Evolutionary conservation across 2,113 vertebrate genomes (phyloP), one percentile per base, ranked within the genome.

Genomic region (Leptobrachium leishanense): DNA sequence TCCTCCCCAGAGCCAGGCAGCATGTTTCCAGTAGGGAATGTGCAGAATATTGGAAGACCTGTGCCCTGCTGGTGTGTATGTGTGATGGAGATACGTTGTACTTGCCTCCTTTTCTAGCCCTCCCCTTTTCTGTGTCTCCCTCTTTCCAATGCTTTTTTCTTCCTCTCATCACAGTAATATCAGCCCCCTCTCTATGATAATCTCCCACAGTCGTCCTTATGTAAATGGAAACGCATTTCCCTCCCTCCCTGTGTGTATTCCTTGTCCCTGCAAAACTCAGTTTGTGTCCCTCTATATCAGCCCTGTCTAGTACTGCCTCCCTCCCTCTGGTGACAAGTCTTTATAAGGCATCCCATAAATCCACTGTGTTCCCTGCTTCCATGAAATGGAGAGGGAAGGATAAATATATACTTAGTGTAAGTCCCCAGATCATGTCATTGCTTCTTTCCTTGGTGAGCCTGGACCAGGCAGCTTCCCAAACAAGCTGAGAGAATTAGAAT

Each of bases 391-490:
- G 72, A 81, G 55, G 78, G 43, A 66, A 71, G 46, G 78, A 81
- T 81, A 81, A 81, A 81, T 81, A 81, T 81, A 81, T 72, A 68
- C 72, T 81, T 11, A 57, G 78, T 62, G 65, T 42, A 74, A 81
- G 63, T 55, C 71, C 63, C 78, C 41, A 59, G 40, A 65, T 68
- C 78, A 81, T 62, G 64, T 74, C 6, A 59, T 68, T 74, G 43
- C 72, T 63, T 80, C 50, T 43, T 74, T 41, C 55, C 11, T 15
- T 2, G 6, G 13, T 4, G 55, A 59, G 72, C 69, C 59, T 42
- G 20, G 20, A 31, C 20, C 15, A 66, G 77, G 44, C 70, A 55
- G 69, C 46, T 55, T 79, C 20, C 65, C 71, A 50, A 20, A 81
- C 55, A 68, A 12, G 13, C 71, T 68, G 62, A 11, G 77, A 46